Evolutionary conservation across 2,797 vertebrate genomes (phyloP), one percentile per base, ranked within the genome.

Genomic region (Brachymystax lenok): DNA sequence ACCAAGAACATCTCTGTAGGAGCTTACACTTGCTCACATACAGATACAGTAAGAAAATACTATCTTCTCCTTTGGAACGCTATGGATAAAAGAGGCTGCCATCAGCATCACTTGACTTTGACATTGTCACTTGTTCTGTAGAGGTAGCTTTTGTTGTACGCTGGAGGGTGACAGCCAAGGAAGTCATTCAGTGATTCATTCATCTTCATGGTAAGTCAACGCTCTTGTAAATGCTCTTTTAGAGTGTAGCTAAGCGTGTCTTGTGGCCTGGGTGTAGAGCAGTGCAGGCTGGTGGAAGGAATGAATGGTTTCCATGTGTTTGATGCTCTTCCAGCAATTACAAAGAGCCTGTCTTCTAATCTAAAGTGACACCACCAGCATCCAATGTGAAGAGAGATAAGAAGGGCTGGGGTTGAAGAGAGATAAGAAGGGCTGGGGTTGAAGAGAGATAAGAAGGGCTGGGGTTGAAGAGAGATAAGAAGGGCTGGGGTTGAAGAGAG

Each of bases 101-200:
- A 40, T 69, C 35, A 21, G 33, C 35, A 46, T 40, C 67, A 35
- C 67, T 69, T 69, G 69, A 46, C 69, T 46, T 70, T 64, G 61
- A 28, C 61, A 28, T 27, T 21, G 69, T 50, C 69, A 70, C 40
- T 50, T 24, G 69, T 33, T 13, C 3, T 50, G 40, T 13, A n/a
- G 69, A 40, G n/a, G 17, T 70, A 40, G 35, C n/a, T 70, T 21
- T 40, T 24, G 69, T n/a, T 59, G 69, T 6, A 70, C 7, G n/a
- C 69, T 50, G 40, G 69, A 70, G 33, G 69, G 33, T 50, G 35
- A 50, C 19, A 19, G 67, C 33, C 56, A 5, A 8, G 21, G 21
- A 64, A n/a, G 24, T 28, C 12, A 64, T 64, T 64, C n/a, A 64
- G 56, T 59, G 56, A 70, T 50, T 50, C 69, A 50, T 6, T 70